phyloP scores from a whole-genome alignment of 2,888 invertebrate genomes.

The Fragum whitleyi region DNA sequence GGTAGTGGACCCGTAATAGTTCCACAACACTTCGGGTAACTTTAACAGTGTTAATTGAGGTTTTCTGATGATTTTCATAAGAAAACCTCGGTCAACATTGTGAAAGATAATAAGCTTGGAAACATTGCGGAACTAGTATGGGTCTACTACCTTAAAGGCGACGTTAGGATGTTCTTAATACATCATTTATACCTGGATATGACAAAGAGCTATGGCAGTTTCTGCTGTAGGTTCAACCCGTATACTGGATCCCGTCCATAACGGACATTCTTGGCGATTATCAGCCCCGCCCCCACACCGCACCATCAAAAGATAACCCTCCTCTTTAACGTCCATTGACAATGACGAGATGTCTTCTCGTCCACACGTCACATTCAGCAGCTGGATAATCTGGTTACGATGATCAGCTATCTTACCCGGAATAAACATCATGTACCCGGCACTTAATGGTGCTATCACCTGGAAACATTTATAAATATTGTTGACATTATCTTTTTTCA shows the following conservation, averaged over 20 bases:
- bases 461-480: neutral
- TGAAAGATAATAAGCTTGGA: too few species aligned
- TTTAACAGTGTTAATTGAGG: too few species aligned
- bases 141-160: too few species aligned
- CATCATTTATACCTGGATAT: conserved; percentile 86
- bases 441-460: conserved; percentile 81
- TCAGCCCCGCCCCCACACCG: conserved; percentile 76
- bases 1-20: too few species aligned
- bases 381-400: conserved; percentile 83
- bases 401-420: conserved; percentile 83
- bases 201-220: conserved; percentile 85
- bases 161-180: too few species aligned
- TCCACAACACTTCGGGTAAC: too few species aligned
- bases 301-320: conserved; percentile 85
- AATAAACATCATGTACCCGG: conserved; percentile 85
- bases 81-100: too few species aligned
- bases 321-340: conserved; percentile 56
- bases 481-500: too few species aligned
- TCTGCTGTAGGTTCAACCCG: conserved; percentile 86
- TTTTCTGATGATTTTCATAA: too few species aligned
- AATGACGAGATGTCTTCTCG: conserved; percentile 79
- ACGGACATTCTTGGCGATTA: conserved; percentile 66
- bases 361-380: conserved; percentile 86
- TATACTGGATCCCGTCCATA: conserved; percentile 84
- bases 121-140: too few species aligned